Conservation (phyloP, 1,140 invertebrate species). For the Macrobrachium nipponense region DNA sequence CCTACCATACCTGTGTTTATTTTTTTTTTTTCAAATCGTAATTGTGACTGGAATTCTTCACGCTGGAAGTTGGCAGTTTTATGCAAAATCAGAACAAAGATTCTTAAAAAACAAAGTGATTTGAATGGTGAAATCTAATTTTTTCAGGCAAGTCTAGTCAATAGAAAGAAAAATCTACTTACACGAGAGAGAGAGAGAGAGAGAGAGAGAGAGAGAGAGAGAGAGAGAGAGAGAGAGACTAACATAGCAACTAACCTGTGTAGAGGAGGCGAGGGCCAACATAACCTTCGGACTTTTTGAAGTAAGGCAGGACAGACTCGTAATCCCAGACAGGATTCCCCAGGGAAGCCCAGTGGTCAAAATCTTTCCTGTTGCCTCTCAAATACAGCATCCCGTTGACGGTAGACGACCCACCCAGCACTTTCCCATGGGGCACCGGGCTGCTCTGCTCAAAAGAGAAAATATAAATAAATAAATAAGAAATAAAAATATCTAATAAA, state of each 20-base stretch:
- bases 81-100: too few relatives aligned
- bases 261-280: background rate
- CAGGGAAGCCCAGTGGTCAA: slow-evolving; percentile 87
- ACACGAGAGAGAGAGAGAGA: background rate
- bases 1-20: background rate
- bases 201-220: background rate
- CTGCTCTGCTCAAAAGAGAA: slow-evolving; percentile 2
- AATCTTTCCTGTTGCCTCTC: slow-evolving; percentile 89
- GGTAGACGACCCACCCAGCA: slow-evolving; percentile 73
- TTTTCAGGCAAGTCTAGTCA: background rate
- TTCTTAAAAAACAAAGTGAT: too few relatives aligned
- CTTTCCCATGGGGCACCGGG: slow-evolving; percentile 35
- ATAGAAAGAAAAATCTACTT: background rate
- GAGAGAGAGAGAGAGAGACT: background rate
- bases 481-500: too few relatives aligned
- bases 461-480: background rate
- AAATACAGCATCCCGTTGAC: slow-evolving; percentile 94
- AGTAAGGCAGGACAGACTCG: slow-evolving; percentile 85
- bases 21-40: background rate
- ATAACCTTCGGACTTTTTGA: slow-evolving; percentile 82
- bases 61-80: too few relatives aligned
- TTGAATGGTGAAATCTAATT: too few relatives aligned
- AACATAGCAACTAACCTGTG: slow-evolving; percentile 28
- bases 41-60: too few relatives aligned
- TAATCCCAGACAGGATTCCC: slow-evolving; percentile 92